Evolutionary conservation across 2,113 vertebrate genomes (phyloP).

Genomic region (Poicephalus gulielmi): DNA sequence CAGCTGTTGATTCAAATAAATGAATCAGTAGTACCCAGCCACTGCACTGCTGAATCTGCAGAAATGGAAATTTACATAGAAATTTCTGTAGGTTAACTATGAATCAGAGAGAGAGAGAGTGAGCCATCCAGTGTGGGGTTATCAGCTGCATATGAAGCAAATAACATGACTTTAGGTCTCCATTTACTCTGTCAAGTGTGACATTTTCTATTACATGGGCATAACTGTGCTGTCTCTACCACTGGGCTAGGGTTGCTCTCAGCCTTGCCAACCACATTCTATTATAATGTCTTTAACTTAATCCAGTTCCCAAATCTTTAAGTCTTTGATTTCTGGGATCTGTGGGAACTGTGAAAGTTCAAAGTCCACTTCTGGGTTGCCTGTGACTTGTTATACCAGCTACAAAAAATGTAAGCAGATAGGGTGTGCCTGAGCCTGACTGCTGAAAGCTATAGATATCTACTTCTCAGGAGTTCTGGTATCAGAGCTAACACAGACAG

Average conservation of each 20-base stretch:
- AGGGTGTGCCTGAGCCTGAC: neutral
- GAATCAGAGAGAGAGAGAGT: neutral
- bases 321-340: neutral
- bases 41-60: neutral
- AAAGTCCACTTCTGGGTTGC: neutral
- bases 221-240: neutral
- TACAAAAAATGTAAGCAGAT: neutral
- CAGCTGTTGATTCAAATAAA: slow-evolving; percentile 1
- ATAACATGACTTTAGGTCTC: neutral
- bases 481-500: neutral
- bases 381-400: neutral
- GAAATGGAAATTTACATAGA: neutral
- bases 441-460: neutral
- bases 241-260: neutral
- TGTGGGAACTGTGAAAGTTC: neutral
- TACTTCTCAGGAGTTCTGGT: neutral
- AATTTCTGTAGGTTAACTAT: neutral
- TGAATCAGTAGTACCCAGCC: neutral
- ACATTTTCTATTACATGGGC: neutral
- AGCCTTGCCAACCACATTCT: neutral
- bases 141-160: neutral
- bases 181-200: neutral
- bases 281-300: neutral
- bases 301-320: neutral
- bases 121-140: neutral